Evolutionary conservation across 2,113 vertebrate genomes (phyloP).

Genomic region (Octodon degus): DNA sequence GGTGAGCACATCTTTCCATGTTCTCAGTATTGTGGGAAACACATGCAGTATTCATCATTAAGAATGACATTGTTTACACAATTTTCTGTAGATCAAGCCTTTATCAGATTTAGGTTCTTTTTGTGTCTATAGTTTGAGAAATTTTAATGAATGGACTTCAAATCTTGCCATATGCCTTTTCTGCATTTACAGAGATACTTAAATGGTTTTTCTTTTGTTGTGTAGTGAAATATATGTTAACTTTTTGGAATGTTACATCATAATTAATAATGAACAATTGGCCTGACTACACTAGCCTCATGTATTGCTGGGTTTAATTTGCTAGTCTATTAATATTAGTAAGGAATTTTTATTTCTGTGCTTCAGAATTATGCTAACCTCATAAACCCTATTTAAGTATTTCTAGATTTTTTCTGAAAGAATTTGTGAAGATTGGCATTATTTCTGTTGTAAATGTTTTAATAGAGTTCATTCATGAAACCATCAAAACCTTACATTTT

Average conservation of each 20-base stretch:
- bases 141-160: not conserved
- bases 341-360: not conserved
- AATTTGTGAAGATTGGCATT: not conserved
- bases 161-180: not conserved
- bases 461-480: not conserved
- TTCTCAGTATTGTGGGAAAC: not conserved
- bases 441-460: conserved; percentile 22
- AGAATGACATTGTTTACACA: not conserved
- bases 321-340: not conserved
- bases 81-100: not conserved
- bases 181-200: not conserved
- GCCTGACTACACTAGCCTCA: not conserved
- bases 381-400: not conserved
- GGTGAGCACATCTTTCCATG: not conserved
- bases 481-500: not conserved
- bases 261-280: not conserved
- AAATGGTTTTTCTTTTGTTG: no score
- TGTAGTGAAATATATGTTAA: not conserved
- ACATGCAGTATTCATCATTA: not conserved
- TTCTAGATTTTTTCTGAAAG: conserved; percentile 10
- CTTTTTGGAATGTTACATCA: not conserved
- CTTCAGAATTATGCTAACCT: not conserved
- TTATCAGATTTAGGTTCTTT: not conserved
- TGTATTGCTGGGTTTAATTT: not conserved
- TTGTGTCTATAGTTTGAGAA: not conserved